Evolutionary conservation across 2,113 vertebrate genomes (phyloP).

Genomic region (Silurus glanis): DNA sequence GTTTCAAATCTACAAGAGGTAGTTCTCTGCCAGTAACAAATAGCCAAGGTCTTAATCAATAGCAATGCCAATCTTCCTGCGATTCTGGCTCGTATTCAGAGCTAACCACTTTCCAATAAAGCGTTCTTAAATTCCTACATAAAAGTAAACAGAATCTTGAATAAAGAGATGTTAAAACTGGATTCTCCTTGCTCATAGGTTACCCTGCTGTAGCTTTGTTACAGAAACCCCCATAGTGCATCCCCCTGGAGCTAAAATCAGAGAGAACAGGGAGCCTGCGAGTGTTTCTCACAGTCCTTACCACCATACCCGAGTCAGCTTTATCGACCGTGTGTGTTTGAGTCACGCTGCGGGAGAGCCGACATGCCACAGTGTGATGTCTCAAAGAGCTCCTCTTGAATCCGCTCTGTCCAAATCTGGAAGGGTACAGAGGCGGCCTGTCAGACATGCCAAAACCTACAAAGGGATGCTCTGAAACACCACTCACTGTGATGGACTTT

Average conservation of each 20-base stretch:
- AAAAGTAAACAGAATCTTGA: neutral
- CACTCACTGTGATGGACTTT: neutral
- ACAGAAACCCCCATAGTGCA: constrained; percentile 2
- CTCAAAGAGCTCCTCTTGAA: constrained; percentile 1
- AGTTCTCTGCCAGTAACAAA: neutral
- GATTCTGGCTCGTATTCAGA: neutral
- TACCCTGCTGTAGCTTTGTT: neutral
- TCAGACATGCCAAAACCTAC: neutral
- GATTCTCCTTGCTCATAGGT: neutral
- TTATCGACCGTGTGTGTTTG: constrained; percentile 31
- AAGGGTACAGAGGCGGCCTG: neutral
- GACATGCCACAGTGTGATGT: constrained; percentile 11
- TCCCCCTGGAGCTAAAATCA: constrained; percentile 31
- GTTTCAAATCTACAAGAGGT: neutral
- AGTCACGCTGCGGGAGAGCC: constrained; percentile 11
- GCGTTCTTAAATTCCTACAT: neutral
- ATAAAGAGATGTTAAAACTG: neutral
- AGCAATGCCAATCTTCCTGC: neutral
- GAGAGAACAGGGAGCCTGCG: constrained; percentile 7
- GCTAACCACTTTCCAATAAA: neutral
- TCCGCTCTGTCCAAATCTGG: neutral
- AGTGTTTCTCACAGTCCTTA: neutral
- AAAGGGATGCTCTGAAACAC: neutral
- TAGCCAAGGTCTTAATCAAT: neutral
- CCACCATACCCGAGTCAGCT: constrained; percentile 21